Base-by-base conservation (phyloP, 1,140 invertebrate species). In the Drosophila insularis region DNA sequence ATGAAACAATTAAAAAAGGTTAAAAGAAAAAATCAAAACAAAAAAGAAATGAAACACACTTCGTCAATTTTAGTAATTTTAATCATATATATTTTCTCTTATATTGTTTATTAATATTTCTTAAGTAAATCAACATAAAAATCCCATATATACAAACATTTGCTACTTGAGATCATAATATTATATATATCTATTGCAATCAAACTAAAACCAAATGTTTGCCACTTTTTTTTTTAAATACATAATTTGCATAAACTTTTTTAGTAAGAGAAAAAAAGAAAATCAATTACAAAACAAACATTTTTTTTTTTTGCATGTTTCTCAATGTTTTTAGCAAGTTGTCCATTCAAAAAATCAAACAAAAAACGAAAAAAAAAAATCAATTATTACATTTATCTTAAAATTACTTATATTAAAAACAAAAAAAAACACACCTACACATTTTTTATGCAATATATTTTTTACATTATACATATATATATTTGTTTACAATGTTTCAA, bases 251-350 rank as follows among this genome's bases (percentile, higher is more conserved):
- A 72, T 80, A 72, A 78, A 90, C 71, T 86, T 90, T 69, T 86
- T 90, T 71, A 76, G 78, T 90, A 74, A 85, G 43, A 50, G 43
- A 50, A 21, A 21, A 50, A 50, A 46, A 8, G 17, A 50, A 35
- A 35, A 10, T 50, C 43, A 50, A 50, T 21, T 17, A 7, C 27
- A 50, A 50, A 50, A 11, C 1, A 86, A 5, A 5, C 0, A 4
- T 27, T 27, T 76, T 80, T 76, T 77, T 87, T 89, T 78, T 68
- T 77, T 91, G 90, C 90, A 91, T 91, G 90, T 91, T 91, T 91
- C 90, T 90, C 90, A 90, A 90, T 90, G 90, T 91, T 90, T 90
- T 90, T 89, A 81, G 79, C 82, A 82, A 89, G 78, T 86, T 90
- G 67, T 81, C 71, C 72, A 67, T 76, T 65, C 62, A 78, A 58